These are phyloP conservation scores for Rhyacophila brunnea DNA, from an alignment of 1,140 invertebrate genomes.

Conservation along the genomic window DNA sequence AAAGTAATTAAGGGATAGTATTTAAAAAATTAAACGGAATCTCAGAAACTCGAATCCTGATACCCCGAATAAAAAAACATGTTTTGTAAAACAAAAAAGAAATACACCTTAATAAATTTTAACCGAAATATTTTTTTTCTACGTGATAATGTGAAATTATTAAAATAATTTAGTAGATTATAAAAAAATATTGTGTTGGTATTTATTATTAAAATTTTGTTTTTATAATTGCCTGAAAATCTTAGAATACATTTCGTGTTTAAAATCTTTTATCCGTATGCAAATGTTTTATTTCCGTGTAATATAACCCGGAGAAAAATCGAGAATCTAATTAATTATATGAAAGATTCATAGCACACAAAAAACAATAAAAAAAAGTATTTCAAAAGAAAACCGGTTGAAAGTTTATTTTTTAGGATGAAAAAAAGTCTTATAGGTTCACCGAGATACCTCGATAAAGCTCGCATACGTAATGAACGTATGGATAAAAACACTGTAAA, in stretches of 20 bases:
- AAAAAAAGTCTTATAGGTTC: slow-evolving; percentile 28
- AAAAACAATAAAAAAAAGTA: slow-evolving; percentile 14
- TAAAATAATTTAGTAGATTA: too few relatives aligned
- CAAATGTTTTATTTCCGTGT: slow-evolving; percentile 26
- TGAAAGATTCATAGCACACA: slow-evolving; percentile 26
- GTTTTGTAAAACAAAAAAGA: too few relatives aligned
- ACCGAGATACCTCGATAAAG: slow-evolving; percentile 35
- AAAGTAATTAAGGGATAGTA: too few relatives aligned
- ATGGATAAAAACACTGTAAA: slow-evolving; percentile 33
- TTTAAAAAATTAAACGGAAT: too few relatives aligned
- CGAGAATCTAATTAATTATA: slow-evolving; percentile 30
- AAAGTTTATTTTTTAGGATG: slow-evolving; percentile 14
- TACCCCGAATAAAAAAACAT: too few relatives aligned
- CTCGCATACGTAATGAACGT: slow-evolving; percentile 6
- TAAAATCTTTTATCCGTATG: neutral
- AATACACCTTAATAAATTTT: too few relatives aligned
- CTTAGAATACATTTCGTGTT: neutral
- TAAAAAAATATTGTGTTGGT: too few relatives aligned
- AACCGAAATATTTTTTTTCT: too few relatives aligned
- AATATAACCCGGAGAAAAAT: slow-evolving; percentile 24
- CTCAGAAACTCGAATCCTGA: too few relatives aligned
- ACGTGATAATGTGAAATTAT: too few relatives aligned
- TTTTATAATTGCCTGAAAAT: too few relatives aligned
- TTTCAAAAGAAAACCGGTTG: slow-evolving; percentile 17
- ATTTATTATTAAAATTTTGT: too few relatives aligned